Conservation (phyloP, 2,797 vertebrate genomes). For the Xenopus petersii region DNA sequence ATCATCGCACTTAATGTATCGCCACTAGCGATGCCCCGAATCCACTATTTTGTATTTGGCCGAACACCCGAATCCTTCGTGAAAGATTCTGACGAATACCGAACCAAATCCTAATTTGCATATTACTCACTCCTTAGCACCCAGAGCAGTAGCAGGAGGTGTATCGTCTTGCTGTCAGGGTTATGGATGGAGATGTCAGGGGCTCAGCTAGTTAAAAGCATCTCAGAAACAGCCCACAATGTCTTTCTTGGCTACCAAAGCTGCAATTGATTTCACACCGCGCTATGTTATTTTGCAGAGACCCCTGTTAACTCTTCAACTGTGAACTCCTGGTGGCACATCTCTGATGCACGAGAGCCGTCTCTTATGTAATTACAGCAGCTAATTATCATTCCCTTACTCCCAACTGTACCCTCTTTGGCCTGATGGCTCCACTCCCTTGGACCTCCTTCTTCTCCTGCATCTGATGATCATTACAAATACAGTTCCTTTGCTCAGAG, state of each 20-base stretch:
- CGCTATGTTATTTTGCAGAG: not conserved
- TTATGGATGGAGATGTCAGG: not conserved
- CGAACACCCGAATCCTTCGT: too few species aligned
- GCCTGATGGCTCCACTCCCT: not conserved
- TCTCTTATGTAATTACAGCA: slow-evolving; percentile 21
- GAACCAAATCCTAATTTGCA: too few species aligned
- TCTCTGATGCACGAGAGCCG: not conserved
- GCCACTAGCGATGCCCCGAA: not conserved
- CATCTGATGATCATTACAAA: too few species aligned
- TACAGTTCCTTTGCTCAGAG: too few species aligned
- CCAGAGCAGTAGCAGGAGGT: not conserved
- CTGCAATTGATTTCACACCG: not conserved
- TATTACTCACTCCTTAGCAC: not conserved
- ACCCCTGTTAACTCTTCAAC: not conserved
- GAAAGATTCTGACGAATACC: too few species aligned
- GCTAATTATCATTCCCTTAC: slow-evolving; percentile 11
- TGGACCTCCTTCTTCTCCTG: not conserved
- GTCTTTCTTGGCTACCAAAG: not conserved
- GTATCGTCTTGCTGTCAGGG: not conserved
- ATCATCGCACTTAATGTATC: too few species aligned
- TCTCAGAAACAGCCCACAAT: not conserved
- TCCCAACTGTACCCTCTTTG: too few species aligned
- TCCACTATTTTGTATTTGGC: too few species aligned
- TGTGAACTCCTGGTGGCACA: not conserved
- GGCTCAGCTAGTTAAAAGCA: not conserved